Percentiles rank a stretch among this genome's conserved stretches.
Evolutionary conservation across 2,113 vertebrate species (phyloP).

Genomic region (Struthio camelus): DNA sequence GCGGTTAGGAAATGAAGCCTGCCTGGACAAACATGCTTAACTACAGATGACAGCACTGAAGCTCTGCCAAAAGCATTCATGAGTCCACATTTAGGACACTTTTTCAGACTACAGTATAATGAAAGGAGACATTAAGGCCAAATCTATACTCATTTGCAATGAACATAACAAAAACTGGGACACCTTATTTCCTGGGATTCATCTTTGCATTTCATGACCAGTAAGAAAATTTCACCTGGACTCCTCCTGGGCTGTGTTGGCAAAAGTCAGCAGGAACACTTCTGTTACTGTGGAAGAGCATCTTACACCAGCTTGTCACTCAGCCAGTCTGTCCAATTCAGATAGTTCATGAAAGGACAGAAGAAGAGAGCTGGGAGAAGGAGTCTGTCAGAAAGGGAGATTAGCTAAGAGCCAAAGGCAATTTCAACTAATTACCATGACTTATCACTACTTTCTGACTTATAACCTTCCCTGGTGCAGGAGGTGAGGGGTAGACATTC

Average conservation of each 20-base stretch:
- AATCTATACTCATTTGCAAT: background rate
- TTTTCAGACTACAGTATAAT: background rate
- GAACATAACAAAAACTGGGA: background rate
- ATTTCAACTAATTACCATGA: conserved; percentile 48
- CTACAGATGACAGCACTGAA: background rate
- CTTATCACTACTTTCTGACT: conserved; percentile 58
- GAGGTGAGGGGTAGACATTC: conserved; percentile 39
- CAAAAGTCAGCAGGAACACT: background rate
- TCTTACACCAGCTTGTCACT: background rate
- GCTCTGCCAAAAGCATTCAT: background rate
- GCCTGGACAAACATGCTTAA: background rate
- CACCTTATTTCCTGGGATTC: background rate
- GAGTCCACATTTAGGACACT: background rate
- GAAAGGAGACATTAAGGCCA: background rate
- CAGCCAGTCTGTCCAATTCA: background rate
- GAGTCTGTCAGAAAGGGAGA: background rate
- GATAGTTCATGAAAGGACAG: background rate
- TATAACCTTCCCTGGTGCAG: conserved; percentile 21
- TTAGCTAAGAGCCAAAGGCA: background rate
- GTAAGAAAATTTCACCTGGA: background rate
- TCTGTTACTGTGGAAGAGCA: background rate
- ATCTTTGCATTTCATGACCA: background rate
- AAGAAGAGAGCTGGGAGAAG: background rate
- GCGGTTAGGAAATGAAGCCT: background rate
- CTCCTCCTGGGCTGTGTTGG: background rate